Evolutionary conservation across 2,888 invertebrate species (phyloP), one percentile per base, ranked within the genome.

Genomic region (Eledona agricola): DNA sequence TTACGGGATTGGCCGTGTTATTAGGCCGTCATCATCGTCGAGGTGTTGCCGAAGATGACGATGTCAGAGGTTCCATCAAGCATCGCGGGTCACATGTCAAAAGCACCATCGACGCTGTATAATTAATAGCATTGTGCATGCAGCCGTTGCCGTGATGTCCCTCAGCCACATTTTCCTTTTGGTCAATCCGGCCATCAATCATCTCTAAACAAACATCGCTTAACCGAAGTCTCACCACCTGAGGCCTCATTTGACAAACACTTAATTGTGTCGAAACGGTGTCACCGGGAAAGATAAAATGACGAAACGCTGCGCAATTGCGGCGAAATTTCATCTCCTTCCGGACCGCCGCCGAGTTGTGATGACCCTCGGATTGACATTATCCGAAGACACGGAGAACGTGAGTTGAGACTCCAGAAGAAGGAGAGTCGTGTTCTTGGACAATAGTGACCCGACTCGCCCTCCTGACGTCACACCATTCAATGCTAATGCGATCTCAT

Each of bases 371-470:
- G 28, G 49, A 55, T 55, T 55, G 55, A 55, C 50, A 55, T 55
- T 55, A 43, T 31, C 54, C 49, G 31, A 25, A 49, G 43, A 32
- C 54, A 43, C 42, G 45, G 23, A 31, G 32, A 38, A 50, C 55
- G 55, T 55, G 55, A 55, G 50, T 31, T 17, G 51, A 32, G 50
- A 28, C 32, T 29, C 35, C 17, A 31, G 40, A 55, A 55, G 53
- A 58, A 66, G 66, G 65, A 62, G 64, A 62, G 64, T 65, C 65
- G 60, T 42, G 55, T 57, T 53, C 66, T 70, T 66, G 73, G 72
- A 73, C 74, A 73, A 74, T 73, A 70, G 71, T 74, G 73, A 74
- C 74, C 73, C 63, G 73, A 69, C 74, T 74, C 74, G 73, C 74
- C 73, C 68, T 72, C 67, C 63, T 74, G 74, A 74, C 74, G 73